A percentile compares a stretch with the other conserved stretches of the same genome.
These are phyloP conservation scores for Acronicta leporina DNA, from an alignment of 2,888 invertebrate genomes.

Conservation along the genomic window DNA sequence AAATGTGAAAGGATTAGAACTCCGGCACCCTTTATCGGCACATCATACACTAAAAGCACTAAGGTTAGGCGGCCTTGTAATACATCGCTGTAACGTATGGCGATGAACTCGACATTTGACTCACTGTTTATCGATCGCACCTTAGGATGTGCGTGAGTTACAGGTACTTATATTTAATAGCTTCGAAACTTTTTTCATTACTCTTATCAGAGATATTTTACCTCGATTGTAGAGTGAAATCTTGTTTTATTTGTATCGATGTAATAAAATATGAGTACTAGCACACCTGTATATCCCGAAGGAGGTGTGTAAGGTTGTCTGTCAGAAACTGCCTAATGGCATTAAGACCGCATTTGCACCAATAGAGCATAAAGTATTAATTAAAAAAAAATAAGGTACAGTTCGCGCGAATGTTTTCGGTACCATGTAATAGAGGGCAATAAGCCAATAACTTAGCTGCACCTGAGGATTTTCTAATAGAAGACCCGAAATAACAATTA, in stretches of 20 bases:
- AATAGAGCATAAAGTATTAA: too few relatives aligned
- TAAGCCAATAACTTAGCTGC: too few relatives aligned
- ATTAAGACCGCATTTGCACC: too few relatives aligned
- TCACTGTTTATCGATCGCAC: constrained; percentile 69
- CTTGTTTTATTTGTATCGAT: not conserved
- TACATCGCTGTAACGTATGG: constrained; percentile 69
- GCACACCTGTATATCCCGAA: too few relatives aligned
- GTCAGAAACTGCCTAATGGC: too few relatives aligned
- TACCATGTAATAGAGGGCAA: too few relatives aligned
- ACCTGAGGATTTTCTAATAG: too few relatives aligned
- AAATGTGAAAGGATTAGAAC: constrained; percentile 62
- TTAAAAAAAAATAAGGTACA: too few relatives aligned
- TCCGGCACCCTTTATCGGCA: constrained; percentile 62
- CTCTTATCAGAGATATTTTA: constrained; percentile 11
- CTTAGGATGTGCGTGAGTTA: constrained; percentile 55
- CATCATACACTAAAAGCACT: constrained; percentile 52
- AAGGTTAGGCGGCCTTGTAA: constrained; percentile 79
- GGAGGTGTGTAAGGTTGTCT: too few relatives aligned
- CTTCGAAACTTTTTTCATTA: constrained; percentile 34
- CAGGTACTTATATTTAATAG: constrained; percentile 20
- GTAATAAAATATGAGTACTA: too few relatives aligned
- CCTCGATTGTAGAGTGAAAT: not conserved
- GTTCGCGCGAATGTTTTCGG: too few relatives aligned
- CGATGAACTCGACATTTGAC: constrained; percentile 69
- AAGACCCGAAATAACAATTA: too few relatives aligned